Evolutionary conservation across 1,140 invertebrate genomes (phyloP).

Genomic region (Drosophila oshimai): DNA sequence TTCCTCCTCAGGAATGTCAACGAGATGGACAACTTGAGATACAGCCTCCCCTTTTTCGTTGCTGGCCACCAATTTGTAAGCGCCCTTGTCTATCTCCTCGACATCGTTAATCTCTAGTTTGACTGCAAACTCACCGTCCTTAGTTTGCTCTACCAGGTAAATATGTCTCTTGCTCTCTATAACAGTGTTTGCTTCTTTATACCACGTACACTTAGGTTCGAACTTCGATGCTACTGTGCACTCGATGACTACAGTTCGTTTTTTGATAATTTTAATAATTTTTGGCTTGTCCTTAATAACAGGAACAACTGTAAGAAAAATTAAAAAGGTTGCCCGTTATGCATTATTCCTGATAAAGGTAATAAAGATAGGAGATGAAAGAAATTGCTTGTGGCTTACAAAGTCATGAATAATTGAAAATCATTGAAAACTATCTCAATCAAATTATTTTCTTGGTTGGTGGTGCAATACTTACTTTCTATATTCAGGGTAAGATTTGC

Average conservation of each 20-base stretch:
- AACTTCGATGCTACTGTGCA: conserved; percentile 94
- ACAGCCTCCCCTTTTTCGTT: conserved; percentile 96
- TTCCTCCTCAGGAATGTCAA: conserved; percentile 88
- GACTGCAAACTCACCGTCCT: conserved; percentile 88
- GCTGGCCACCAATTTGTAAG: conserved; percentile 94
- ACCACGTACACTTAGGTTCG: conserved; percentile 94
- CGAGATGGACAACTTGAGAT: conserved; percentile 94
- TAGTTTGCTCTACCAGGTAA: conserved; percentile 68
- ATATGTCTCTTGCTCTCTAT: conserved; percentile 85
- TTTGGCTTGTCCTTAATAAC: conserved; percentile 96
- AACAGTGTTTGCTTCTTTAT: conserved; percentile 91
- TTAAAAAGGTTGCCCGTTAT: not conserved
- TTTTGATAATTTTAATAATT: conserved; percentile 94
- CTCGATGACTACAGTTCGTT: conserved; percentile 94
- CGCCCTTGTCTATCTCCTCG: conserved; percentile 91
- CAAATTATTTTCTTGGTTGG: too few relatives aligned
- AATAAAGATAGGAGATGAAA: too few relatives aligned
- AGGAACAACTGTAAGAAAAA: conserved; percentile 89
- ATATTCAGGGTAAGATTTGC: conserved; percentile 98
- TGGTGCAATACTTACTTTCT: conserved; percentile 93
- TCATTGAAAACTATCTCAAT: not conserved
- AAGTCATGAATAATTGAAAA: not conserved
- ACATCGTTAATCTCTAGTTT: conserved; percentile 94
- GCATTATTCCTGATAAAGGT: too few relatives aligned
- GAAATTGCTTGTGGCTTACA: too few relatives aligned